Percentiles rank a stretch among this genome's conserved stretches.
These are phyloP conservation scores for Rapana venosa DNA, from an alignment of 2,888 invertebrate species.

Conservation along the genomic window DNA sequence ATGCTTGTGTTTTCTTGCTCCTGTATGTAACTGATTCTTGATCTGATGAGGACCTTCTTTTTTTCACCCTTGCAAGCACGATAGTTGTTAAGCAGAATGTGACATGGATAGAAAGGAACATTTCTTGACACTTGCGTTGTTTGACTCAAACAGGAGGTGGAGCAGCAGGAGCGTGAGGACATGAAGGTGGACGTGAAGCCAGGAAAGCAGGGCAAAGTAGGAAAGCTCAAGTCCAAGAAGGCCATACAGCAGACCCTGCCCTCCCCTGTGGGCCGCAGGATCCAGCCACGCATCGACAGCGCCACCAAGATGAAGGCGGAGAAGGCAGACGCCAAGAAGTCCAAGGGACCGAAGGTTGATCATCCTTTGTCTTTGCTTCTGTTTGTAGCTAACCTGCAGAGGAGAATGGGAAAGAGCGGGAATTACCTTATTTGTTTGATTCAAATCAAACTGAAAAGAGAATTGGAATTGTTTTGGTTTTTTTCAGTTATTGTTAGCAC, in stretches of 20 bases:
- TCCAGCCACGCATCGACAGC: constrained; percentile 86
- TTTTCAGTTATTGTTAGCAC: too few relatives aligned
- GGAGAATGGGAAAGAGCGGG: too few relatives aligned
- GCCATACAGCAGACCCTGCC: constrained; percentile 82
- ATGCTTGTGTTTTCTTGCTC: too few relatives aligned
- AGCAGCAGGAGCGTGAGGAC: constrained; percentile 66
- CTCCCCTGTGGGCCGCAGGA: constrained; percentile 83
- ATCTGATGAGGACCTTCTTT: too few relatives aligned
- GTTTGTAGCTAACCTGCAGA: neutral
- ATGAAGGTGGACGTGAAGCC: constrained; percentile 45
- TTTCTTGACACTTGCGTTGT: too few relatives aligned
- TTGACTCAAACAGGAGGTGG: constrained; percentile 63
- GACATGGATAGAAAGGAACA: too few relatives aligned
- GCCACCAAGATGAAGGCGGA: constrained; percentile 89
- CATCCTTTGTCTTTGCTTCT: neutral
- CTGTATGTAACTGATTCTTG: too few relatives aligned
- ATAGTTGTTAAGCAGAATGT: too few relatives aligned
- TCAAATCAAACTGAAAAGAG: too few relatives aligned
- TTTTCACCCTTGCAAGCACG: too few relatives aligned
- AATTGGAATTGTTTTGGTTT: too few relatives aligned
- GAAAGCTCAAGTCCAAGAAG: constrained; percentile 60
- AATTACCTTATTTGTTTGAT: too few relatives aligned
- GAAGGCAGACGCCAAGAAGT: constrained; percentile 81
- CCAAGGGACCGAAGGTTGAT: constrained; percentile 59
- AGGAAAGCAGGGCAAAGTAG: constrained; percentile 56